These are phyloP conservation scores for Atlantisia rogersi DNA, from an alignment of 2,113 vertebrate species.

Conservation along the genomic window DNA sequence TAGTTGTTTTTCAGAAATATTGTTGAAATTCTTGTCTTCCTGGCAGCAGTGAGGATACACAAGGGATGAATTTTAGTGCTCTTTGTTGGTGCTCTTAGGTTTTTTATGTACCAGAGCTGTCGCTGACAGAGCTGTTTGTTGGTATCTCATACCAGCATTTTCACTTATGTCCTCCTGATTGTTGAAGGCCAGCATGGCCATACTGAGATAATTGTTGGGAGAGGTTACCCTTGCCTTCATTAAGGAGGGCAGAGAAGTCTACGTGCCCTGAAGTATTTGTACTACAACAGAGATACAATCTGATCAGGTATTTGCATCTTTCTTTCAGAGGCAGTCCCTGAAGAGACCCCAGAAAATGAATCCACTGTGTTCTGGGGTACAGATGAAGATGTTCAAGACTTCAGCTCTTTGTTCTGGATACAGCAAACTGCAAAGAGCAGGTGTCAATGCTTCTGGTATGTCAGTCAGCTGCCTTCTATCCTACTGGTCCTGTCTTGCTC, in stretches of 20 bases:
- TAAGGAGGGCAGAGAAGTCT: not conserved
- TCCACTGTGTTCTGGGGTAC: not conserved
- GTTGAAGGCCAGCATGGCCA: accelerated
- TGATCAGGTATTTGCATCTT: not conserved
- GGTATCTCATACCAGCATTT: not conserved
- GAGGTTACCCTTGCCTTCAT: not conserved
- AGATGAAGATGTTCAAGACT: not conserved
- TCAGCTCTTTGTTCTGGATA: not conserved
- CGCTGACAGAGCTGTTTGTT: not conserved
- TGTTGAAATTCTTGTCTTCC: not conserved
- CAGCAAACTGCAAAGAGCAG: not conserved
- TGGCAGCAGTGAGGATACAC: not conserved
- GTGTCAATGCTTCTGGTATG: not conserved
- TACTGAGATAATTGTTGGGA: not conserved
- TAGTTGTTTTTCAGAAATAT: slow-evolving; percentile 46
- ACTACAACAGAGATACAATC: accelerated
- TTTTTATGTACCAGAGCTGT: not conserved
- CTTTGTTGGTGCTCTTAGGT: not conserved
- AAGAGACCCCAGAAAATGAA: not conserved
- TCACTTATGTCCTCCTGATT: not conserved
- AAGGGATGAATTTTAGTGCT: not conserved
- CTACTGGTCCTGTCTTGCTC: not conserved
- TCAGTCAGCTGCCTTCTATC: not conserved
- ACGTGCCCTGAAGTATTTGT: not conserved
- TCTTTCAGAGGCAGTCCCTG: not conserved